phyloP scores from a whole-genome alignment of 2,113 vertebrate species.

The Bettongia penicillata region DNA sequence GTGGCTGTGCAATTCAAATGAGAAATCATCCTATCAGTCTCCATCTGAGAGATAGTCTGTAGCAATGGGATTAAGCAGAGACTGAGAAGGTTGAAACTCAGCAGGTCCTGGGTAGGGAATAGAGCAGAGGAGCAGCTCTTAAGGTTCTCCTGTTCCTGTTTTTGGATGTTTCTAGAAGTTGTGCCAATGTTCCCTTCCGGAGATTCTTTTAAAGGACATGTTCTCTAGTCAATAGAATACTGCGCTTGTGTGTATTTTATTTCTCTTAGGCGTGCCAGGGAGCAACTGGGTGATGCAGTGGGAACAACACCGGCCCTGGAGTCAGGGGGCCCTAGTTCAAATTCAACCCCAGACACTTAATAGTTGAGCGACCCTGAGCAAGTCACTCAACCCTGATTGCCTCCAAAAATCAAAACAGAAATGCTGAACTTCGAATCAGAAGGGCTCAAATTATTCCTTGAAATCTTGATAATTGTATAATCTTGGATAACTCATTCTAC shows the following conservation, averaged over 20 bases:
- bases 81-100: background rate
- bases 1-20: background rate
- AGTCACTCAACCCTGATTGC: too few species aligned
- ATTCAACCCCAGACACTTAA: background rate
- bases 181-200: conserved; percentile 2
- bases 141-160: background rate
- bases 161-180: background rate
- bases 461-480: background rate
- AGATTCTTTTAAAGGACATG: background rate
- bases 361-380: background rate
- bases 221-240: background rate
- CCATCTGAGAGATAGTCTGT: conserved; percentile 9
- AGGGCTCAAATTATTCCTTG: background rate
- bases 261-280: too few species aligned
- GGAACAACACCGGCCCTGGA: background rate
- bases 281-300: background rate
- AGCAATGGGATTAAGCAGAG: background rate
- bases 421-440: background rate
- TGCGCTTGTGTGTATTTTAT: background rate
- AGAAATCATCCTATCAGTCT: background rate
- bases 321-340: background rate
- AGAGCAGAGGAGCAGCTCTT: background rate
- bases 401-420: too few species aligned
- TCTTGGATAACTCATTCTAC: background rate
- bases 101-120: background rate